phyloP scores from a whole-genome alignment of 2,113 vertebrate genomes.

The Laticauda colubrina region DNA sequence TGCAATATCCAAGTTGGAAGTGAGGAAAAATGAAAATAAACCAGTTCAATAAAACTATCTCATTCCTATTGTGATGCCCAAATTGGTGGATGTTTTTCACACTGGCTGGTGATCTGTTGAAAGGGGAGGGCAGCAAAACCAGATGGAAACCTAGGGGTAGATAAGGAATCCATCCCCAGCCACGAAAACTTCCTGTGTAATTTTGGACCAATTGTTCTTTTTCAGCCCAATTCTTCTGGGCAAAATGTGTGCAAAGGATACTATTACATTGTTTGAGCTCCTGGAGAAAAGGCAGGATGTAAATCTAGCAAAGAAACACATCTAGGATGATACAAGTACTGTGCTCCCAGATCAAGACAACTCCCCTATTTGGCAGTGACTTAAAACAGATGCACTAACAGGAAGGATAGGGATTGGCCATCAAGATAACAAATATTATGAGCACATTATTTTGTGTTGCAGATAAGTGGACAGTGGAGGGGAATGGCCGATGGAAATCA shows the following conservation, averaged over 20 bases:
- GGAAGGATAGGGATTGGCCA: background rate
- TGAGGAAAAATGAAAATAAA: background rate
- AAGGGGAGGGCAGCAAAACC: background rate
- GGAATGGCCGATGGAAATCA: background rate
- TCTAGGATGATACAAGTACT: background rate
- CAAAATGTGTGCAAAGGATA: background rate
- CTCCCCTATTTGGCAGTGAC: background rate
- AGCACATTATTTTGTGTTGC: background rate
- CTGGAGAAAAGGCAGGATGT: background rate
- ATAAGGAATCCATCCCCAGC: background rate
- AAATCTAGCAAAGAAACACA: background rate
- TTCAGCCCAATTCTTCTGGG: background rate
- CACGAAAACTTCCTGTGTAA: background rate
- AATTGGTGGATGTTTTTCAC: background rate
- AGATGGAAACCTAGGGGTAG: background rate
- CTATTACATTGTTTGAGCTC: background rate
- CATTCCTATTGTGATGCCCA: background rate
- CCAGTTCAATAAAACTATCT: background rate
- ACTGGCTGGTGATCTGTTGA: background rate
- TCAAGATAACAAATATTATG: background rate
- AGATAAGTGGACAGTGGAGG: background rate
- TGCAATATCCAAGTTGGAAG: background rate
- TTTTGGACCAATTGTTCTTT: background rate
- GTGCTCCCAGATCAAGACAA: background rate
- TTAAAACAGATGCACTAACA: background rate